Evolutionary conservation across 2,888 invertebrate species (phyloP).

Genomic region (Ganaspis brasiliensis): DNA sequence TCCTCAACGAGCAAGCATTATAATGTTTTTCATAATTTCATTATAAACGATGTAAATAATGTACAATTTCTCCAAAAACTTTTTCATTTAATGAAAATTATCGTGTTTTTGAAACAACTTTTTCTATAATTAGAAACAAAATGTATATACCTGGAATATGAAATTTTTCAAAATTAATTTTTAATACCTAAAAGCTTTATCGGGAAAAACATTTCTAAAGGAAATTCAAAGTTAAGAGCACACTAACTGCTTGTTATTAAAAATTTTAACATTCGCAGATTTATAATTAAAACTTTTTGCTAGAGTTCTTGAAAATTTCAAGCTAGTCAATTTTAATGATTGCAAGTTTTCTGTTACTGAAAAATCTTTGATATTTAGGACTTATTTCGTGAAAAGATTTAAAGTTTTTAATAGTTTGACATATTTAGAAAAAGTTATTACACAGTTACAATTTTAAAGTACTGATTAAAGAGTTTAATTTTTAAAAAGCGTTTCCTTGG

Average conservation of each 20-base stretch:
- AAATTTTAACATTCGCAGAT: slow-evolving; percentile 20
- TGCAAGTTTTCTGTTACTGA: background rate
- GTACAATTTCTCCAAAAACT: no score
- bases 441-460: no score
- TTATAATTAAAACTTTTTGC: slow-evolving; percentile 24
- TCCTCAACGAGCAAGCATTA: no score
- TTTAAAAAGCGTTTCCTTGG: slow-evolving; percentile 1
- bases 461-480: no score
- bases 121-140: no score
- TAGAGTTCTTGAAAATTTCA: background rate
- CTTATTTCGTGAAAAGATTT: background rate
- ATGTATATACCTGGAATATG: no score
- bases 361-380: background rate
- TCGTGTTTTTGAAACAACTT: no score
- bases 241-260: slow-evolving; percentile 18
- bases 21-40: no score
- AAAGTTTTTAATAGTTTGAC: background rate
- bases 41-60: no score
- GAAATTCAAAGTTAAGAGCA: background rate
- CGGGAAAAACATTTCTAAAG: background rate
- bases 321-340: background rate
- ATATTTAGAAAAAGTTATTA: no score
- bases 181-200: background rate
- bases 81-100: no score
- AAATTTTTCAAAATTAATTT: no score